Percentiles rank a stretch among this genome's conserved stretches.
These are phyloP conservation scores for Eucidaris tribuloides DNA, from an alignment of 35 echinoderm and acorn worm genomes.

Conservation along the genomic window DNA sequence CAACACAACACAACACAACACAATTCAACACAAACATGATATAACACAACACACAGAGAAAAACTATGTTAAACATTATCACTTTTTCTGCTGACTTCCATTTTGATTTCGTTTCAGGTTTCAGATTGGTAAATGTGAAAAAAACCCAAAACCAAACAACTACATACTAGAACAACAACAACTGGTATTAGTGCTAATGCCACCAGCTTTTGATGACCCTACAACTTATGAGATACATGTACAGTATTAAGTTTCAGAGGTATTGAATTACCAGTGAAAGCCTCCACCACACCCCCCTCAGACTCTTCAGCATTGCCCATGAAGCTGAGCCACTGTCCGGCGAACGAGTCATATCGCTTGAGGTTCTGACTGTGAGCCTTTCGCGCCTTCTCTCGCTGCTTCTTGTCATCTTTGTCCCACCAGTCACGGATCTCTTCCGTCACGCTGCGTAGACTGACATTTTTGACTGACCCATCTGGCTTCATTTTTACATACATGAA, in stretches of 20 bases:
- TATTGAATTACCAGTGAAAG: slow-evolving; percentile 69
- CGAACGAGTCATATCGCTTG: slow-evolving; percentile 64
- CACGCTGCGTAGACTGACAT: slow-evolving; percentile 56
- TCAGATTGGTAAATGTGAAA: too few species aligned
- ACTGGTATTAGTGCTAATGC: too few species aligned
- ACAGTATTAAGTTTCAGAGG: too few species aligned
- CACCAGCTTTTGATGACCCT: too few species aligned
- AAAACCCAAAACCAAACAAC: too few species aligned
- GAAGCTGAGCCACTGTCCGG: slow-evolving; percentile 92
- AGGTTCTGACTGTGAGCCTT: slow-evolving; percentile 66
- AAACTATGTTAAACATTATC: too few species aligned
- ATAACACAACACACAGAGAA: too few species aligned
- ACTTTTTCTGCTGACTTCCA: too few species aligned
- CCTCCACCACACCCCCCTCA: slow-evolving; percentile 42
- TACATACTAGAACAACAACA: too few species aligned
- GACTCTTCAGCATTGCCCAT: slow-evolving; percentile 32
- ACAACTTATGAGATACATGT: too few species aligned
- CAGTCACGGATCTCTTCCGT: slow-evolving; percentile 60
- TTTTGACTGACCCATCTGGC: slow-evolving; percentile 31
- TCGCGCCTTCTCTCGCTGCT: slow-evolving; percentile 44
- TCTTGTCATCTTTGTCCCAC: slow-evolving; percentile 90
- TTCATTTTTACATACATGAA: slow-evolving; percentile 92
- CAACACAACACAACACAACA: too few species aligned
- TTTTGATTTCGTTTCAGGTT: slow-evolving; percentile 42
- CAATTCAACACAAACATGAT: too few species aligned